Evolutionary conservation across 2,113 vertebrate species (phyloP), one percentile per base, ranked within the genome.

Genomic region (Irena cyanogastra): DNA sequence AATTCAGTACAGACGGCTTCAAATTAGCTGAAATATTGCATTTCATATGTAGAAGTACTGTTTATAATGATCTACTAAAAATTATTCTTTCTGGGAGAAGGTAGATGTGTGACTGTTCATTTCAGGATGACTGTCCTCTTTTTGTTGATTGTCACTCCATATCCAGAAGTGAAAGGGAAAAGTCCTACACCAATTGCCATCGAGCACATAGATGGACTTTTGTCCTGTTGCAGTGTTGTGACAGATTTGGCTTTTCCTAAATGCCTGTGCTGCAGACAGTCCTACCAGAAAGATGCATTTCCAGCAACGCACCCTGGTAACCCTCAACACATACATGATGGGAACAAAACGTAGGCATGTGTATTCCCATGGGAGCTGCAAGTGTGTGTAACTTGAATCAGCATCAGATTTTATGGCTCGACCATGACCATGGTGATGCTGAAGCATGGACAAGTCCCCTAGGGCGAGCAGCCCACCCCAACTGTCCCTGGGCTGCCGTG

Each of bases 291-390:
- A 61, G 56, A 68, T 11, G 37, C 19, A 42, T 31, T 80, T 94
- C 39, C 59, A 94, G 76, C 4, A 0, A 61, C 15, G 39, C 2
- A 13, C 57, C n/a, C 44, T 80, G 49, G 27, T 54, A 92, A 89
- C 81, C 22, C 49, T 52, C 77, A 57, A 28, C 0, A 0, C 12
- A 6, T 18, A 53, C 1, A 5, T 6, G 35, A 81, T 2, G 3
- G 54, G 10, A 14, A 90, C 13, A 41, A 86, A 92, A 53, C 0
- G 0, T 6, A 57, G 37, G 60, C n/a, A 72, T 1, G 0, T 15
- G 23, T 33, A 9, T 66, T 50, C 72, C 52, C 42, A 50, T 0
- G 0, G 30, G 35, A 87, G 26, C 33, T 78, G 20, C 0, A 10
- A 37, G 39, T 59, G 8, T 37, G 39, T 59, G 8, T 37, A 74